These are phyloP conservation scores for Agonopterix subpropinquella DNA, from an alignment of 2,888 invertebrate species.

Conservation along the genomic window DNA sequence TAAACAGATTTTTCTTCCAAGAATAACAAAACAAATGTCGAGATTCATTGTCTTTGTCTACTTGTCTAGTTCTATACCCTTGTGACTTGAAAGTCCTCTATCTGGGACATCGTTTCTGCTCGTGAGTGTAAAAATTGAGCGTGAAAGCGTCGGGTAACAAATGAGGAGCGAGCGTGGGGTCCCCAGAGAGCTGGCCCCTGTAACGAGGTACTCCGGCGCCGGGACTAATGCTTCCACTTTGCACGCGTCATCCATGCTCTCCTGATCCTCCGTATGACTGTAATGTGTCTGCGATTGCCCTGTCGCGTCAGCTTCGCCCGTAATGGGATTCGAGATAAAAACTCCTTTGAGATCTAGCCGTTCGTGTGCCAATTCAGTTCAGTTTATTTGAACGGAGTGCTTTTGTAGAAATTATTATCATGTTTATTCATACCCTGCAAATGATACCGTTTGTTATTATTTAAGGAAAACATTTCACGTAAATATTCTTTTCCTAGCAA, in stretches of 20 bases:
- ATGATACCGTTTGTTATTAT: too few relatives aligned
- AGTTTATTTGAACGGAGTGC: too few relatives aligned
- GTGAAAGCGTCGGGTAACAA: slow-evolving; percentile 36
- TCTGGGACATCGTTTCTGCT: too few relatives aligned
- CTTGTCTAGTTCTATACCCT: too few relatives aligned
- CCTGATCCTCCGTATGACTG: slow-evolving; percentile 10
- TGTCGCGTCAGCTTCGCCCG: slow-evolving; percentile 18
- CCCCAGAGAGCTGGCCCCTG: slow-evolving; percentile 33
- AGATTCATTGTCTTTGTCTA: too few relatives aligned
- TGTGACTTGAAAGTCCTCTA: too few relatives aligned
- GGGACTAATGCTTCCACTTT: slow-evolving; percentile 43
- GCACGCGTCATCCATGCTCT: slow-evolving; percentile 34
- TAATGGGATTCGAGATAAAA: slow-evolving; percentile 29
- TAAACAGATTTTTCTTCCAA: too few relatives aligned
- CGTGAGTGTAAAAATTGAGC: slow-evolving; percentile 12
- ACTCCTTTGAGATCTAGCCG: slow-evolving; percentile 17
- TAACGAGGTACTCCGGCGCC: slow-evolving; percentile 38
- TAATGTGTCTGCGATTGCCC: slow-evolving; percentile 8
- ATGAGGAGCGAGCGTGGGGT: slow-evolving; percentile 35
- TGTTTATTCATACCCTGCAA: too few relatives aligned
- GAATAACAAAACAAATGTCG: too few relatives aligned
- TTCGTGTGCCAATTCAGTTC: slow-evolving; percentile 2
- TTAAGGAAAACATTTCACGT: too few relatives aligned
- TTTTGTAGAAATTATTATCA: too few relatives aligned
- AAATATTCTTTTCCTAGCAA: too few relatives aligned